Base-by-base conservation (phyloP, 2,888 invertebrate genomes). In the Gordius sp. region DNA sequence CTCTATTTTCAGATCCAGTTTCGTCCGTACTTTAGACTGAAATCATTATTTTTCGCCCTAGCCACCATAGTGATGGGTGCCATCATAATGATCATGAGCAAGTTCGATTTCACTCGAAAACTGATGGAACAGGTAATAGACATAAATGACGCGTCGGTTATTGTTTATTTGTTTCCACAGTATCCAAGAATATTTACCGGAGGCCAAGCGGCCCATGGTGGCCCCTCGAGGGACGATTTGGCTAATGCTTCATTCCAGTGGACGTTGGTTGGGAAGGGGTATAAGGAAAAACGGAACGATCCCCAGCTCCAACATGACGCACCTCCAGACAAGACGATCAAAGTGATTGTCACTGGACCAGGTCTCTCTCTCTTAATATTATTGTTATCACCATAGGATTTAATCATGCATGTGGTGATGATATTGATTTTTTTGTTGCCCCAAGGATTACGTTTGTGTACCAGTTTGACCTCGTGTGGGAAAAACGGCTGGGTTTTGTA, bases 101-200 rank as follows among this genome's bases (percentile, higher is more conserved):
- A 75, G 62, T 79, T 76, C 64, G 65, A 73, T 23, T 72, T 73
- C 61, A 79, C 80, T 0, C 74, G 79, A 53, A 69, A 69, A 59
- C 66, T 83, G 20, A 69, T 83, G 18, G 67, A 80, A 25, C 76
- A 75, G 72, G 47, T 47, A 33, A 33, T 33, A 33, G n/a, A 33
- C n/a, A 8, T 33, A n/a, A 33, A 33, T n/a, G 39, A 33, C n/a
- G n/a, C n/a, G n/a, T 8, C n/a, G 8, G 8, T 33, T 33, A 13
- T 33, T 33, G 39, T 33, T 33, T 33, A 13, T 33, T 8, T 33
- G 8, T 33, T 33, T 33, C 39, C 23, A 20, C 20, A 47, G 47
- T 76, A 76, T 68, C 80, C 81, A 1, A 67, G 71, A 60, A 60
- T 81, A 1, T 82, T 84, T 68, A 78, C 82, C 0, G 69, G 71